phyloP scores from a whole-genome alignment of 2,888 invertebrate species.

The Drosophila testacea region DNA sequence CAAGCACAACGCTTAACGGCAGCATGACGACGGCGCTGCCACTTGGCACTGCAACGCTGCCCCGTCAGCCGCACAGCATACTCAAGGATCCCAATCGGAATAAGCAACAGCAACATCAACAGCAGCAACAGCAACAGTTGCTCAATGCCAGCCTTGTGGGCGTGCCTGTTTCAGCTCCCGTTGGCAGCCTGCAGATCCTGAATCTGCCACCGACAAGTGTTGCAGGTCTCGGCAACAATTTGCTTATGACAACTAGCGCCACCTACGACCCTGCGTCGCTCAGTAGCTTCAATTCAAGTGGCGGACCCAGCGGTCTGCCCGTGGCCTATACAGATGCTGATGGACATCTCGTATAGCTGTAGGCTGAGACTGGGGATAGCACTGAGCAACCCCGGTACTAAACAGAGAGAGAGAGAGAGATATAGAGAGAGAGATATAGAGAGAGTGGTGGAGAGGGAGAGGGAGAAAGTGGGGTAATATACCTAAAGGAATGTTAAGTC shows the following conservation, averaged over 20 bases:
- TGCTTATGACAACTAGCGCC: conserved; percentile 82
- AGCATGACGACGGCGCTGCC: conserved; percentile 78
- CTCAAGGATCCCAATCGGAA: conserved; percentile 88
- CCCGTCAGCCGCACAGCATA: conserved; percentile 88
- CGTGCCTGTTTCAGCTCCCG: conserved; percentile 74
- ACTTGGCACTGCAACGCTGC: conserved; percentile 71
- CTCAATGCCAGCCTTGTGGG: conserved; percentile 79
- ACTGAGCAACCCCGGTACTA: conserved; percentile 75
- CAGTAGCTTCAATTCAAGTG: conserved; percentile 82
- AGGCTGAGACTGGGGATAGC: conserved; percentile 76
- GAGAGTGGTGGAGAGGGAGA: neutral
- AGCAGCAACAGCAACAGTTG: conserved; percentile 86
- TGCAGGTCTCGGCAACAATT: conserved; percentile 84
- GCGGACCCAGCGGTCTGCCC: conserved; percentile 55
- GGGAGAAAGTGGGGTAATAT: neutral
- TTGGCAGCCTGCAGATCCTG: conserved; percentile 86
- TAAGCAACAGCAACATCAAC: conserved; percentile 86
- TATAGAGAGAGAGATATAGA: neutral
- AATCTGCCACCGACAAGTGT: conserved; percentile 87
- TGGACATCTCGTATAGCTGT: conserved; percentile 85
- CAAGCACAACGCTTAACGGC: conserved; percentile 83
- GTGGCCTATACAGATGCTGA: conserved; percentile 85
- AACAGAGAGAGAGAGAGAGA: conserved; percentile 10
- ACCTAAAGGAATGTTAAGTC: conserved; percentile 13
- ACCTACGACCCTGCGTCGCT: conserved; percentile 84